phyloP scores from a whole-genome alignment of 2,888 invertebrate species.

The Noctua janthina region DNA sequence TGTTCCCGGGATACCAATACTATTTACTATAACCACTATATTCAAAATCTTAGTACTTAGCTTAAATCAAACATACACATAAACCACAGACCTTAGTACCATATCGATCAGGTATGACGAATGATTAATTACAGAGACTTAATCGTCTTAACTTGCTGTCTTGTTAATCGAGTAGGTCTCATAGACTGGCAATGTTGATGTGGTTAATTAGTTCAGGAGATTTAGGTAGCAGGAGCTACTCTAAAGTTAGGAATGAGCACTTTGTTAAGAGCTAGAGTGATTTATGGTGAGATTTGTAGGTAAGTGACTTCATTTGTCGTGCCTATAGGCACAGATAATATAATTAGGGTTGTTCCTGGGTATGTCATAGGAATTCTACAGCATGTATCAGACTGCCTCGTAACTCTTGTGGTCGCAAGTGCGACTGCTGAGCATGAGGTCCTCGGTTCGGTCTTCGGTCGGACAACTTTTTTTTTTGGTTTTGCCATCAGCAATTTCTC shows the following conservation, averaged over 20 bases:
- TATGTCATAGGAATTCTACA: not conserved
- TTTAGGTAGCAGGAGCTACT: not conserved
- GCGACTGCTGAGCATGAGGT: too few species aligned
- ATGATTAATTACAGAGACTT: constrained; percentile 26
- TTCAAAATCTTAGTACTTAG: not conserved
- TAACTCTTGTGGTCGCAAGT: too few species aligned
- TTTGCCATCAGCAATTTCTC: too few species aligned
- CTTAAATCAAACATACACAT: not conserved
- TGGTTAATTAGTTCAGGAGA: constrained; percentile 12
- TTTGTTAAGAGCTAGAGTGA: not conserved
- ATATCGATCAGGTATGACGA: constrained; percentile 5
- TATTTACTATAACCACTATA: not conserved
- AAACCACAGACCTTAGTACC: not conserved
- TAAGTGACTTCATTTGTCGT: not conserved
- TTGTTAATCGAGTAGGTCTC: not conserved
- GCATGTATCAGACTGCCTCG: not conserved
- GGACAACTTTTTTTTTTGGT: too few species aligned
- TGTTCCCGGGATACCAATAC: not conserved
- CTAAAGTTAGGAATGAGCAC: not conserved
- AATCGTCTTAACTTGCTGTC: constrained; percentile 1
- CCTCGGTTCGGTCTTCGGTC: too few species aligned
- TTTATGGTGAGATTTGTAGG: not conserved
- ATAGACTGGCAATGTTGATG: constrained; percentile 13
- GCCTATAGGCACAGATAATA: not conserved
- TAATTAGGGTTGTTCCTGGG: not conserved